These are phyloP conservation scores for Coryphaenoides rupestris DNA, from an alignment of 2,113 vertebrate species.

Conservation along the genomic window DNA sequence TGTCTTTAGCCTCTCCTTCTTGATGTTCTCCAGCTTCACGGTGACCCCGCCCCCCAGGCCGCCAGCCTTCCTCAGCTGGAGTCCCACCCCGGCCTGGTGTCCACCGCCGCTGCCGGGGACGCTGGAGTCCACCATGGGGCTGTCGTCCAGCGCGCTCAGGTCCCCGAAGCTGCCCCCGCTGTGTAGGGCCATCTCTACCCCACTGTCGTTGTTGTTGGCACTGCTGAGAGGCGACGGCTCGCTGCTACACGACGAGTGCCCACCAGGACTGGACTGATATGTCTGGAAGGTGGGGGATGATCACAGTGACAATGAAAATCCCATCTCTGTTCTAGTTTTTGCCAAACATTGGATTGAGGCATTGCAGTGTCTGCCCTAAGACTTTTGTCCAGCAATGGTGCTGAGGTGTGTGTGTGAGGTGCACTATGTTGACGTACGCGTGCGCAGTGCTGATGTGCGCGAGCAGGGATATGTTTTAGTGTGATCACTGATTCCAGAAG, in stretches of 20 bases:
- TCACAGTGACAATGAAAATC: conserved; percentile 1
- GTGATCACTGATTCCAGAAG: too few species aligned
- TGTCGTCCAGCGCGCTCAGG: conserved; percentile 84
- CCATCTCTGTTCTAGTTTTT: neutral
- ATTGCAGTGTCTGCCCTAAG: too few species aligned
- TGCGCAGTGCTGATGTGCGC: too few species aligned
- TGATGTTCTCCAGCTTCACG: conserved; percentile 92
- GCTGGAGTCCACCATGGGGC: conserved; percentile 85
- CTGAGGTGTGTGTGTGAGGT: too few species aligned
- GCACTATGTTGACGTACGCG: too few species aligned
- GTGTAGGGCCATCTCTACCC: conserved; percentile 92
- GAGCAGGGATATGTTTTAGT: too few species aligned
- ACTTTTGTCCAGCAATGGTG: too few species aligned
- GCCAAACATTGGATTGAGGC: neutral
- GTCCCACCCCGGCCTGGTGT: conserved; percentile 77
- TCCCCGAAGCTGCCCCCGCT: conserved; percentile 97
- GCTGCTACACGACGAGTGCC: conserved; percentile 97
- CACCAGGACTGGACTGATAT: conserved; percentile 97
- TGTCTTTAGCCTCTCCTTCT: conserved; percentile 92
- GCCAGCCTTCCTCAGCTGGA: conserved; percentile 83
- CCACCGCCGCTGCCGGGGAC: conserved; percentile 77
- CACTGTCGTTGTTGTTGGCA: conserved; percentile 95
- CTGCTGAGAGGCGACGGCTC: conserved; percentile 95
- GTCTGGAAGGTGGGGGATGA: conserved; percentile 68
- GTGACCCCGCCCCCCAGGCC: conserved; percentile 65